Evolutionary conservation across 1,140 invertebrate species (phyloP).

Genomic region (Hyphantria cunea): DNA sequence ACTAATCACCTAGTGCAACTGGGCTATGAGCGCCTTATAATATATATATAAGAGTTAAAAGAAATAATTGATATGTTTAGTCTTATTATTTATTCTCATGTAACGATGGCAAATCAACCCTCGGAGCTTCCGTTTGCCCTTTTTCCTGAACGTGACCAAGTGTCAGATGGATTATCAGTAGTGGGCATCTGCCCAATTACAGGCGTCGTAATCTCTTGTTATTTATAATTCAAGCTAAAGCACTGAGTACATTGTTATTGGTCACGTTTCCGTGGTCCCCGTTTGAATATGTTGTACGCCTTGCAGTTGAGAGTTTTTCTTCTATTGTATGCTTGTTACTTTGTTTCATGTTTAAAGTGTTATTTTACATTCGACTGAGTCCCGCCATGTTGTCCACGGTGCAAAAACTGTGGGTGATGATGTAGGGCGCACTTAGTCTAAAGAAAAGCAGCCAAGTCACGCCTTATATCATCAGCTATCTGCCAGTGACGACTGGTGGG

Average conservation of each 20-base stretch:
- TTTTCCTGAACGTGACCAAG: constrained; percentile 29
- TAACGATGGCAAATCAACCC: constrained; percentile 25
- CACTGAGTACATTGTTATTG: constrained; percentile 25
- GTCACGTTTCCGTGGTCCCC: constrained; percentile 15
- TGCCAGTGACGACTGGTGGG: too few relatives aligned
- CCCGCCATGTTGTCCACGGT: too few relatives aligned
- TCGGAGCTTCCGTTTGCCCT: constrained; percentile 23
- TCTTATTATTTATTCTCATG: constrained; percentile 1
- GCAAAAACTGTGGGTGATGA: too few relatives aligned
- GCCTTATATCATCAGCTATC: too few relatives aligned
- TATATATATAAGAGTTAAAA: too few relatives aligned
- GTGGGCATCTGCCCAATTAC: constrained; percentile 26
- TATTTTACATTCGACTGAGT: too few relatives aligned
- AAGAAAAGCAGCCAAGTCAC: too few relatives aligned
- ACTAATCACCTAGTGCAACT: too few relatives aligned
- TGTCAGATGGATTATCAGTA: constrained; percentile 24
- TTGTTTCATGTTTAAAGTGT: background rate
- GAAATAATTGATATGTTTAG: constrained; percentile 9
- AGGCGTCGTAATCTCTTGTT: constrained; percentile 26
- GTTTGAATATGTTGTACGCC: constrained; percentile 16
- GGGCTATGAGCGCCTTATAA: too few relatives aligned
- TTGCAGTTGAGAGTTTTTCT: constrained; percentile 7
- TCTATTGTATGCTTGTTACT: background rate
- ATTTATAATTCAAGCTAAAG: constrained; percentile 27
- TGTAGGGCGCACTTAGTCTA: too few relatives aligned